Evolutionary conservation across 2,888 invertebrate species (phyloP), one percentile per base, ranked within the genome.

Genomic region (Liopterus haemorrhoidalis): DNA sequence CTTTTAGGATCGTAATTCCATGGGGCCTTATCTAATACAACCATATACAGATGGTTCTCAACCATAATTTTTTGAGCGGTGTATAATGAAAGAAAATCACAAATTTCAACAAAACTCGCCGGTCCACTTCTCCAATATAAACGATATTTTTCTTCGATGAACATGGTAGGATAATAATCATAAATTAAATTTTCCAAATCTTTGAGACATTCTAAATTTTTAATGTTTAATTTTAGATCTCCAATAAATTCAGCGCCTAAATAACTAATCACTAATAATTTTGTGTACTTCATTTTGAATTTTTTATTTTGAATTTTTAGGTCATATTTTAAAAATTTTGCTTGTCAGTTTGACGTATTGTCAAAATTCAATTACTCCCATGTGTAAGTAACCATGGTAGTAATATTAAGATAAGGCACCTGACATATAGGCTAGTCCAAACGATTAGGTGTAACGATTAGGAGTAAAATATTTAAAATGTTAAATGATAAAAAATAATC

Each of bases 121-220:
- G 49, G 33, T 2, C 52, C 49, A 37, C 56, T 59, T 25, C 50
- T 54, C 62, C 63, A 63, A 44, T 56, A 60, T 20, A 60, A 27
- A 20, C 46, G 42, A 27, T 48, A 56, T 20, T 51, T 41, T 9
- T 52, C 47, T 3, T 40, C 38, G 12, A 22, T 28, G 32, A 46
- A 39, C 16, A 58, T 39, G 4, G 48, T 38, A 2, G 58, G 58
- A 36, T 54, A 53, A 12, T 52, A 18, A n/a, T 54, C 49, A 49
- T 54, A 52, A 27, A 55, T 54, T 43, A 48, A 39, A 9, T 59
- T 37, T 22, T 57, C 54, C 21, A 36, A 27, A 8, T 52, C 21
- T 11, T 41, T 35, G 5, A 46, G 45, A n/a, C 32, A 9, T 11
- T 48, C 39, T 5, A 45, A 8, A 12, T 49, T 24, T 5, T 41